Conservation (phyloP, 2,113 vertebrate species). For the Oncorhynchus kisutch region DNA sequence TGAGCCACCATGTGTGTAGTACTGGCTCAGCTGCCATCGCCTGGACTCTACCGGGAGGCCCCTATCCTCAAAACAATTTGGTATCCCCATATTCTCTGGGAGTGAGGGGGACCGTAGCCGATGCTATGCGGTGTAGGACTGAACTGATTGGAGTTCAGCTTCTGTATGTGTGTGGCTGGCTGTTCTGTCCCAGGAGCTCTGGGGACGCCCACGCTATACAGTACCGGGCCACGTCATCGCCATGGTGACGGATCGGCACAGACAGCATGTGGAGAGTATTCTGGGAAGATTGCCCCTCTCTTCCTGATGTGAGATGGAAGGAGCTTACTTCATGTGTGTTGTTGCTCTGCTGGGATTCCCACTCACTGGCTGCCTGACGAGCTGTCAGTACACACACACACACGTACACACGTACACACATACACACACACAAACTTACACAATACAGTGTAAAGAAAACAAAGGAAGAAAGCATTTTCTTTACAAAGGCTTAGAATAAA, state of each 20-base stretch:
- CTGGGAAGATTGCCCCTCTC: constrained; percentile 1
- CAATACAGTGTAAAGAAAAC: too few species aligned
- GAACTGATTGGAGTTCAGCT: background rate
- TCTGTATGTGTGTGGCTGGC: background rate
- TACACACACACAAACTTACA: too few species aligned
- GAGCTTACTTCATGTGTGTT: too few species aligned
- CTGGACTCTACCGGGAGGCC: background rate
- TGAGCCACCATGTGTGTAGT: too few species aligned
- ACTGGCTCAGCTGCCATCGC: background rate
- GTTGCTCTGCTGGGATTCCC: background rate
- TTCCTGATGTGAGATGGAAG: background rate
- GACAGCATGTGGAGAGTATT: background rate
- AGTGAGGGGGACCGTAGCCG: background rate
- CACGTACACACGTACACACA: too few species aligned
- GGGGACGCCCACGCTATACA: too few species aligned
- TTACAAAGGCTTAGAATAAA: too few species aligned
- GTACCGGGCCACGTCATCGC: background rate
- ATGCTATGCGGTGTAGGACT: background rate
- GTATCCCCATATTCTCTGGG: constrained; percentile 8
- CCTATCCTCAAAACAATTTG: constrained; percentile 21
- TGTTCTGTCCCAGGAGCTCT: too few species aligned
- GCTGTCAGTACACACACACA: too few species aligned
- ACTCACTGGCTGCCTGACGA: too few species aligned
- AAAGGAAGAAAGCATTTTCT: too few species aligned
- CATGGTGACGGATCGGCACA: background rate